A percentile compares a stretch with the other conserved stretches of the same genome.
Conservation (phyloP, 2,888 invertebrate species). For the Callinectes sapidus region DNA sequence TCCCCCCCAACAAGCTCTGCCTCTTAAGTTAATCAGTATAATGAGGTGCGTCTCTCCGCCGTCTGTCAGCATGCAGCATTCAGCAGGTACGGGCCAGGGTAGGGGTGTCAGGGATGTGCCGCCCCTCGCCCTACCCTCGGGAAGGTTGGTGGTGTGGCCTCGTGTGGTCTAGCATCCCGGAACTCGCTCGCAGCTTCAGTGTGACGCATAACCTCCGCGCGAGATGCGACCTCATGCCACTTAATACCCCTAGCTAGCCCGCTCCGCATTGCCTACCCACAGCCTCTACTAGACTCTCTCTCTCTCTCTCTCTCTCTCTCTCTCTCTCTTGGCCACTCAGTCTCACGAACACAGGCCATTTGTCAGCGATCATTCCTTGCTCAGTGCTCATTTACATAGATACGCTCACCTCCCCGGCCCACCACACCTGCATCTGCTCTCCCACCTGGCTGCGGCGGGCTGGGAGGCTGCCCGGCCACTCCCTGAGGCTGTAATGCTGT, state of each 20-base stretch:
- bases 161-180: neutral
- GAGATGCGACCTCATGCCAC: neutral
- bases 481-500: neutral
- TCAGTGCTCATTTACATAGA: constrained; percentile 29
- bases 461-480: neutral
- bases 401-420: neutral
- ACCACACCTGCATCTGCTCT: constrained; percentile 29
- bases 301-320: neutral
- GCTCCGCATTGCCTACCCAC: neutral
- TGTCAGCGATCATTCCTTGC: constrained; percentile 36
- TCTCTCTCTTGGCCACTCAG: neutral
- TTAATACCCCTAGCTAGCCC: neutral
- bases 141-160: neutral
- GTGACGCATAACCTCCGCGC: constrained; percentile 6
- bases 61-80: neutral
- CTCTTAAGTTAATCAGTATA: constrained; percentile 9
- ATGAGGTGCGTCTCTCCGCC: neutral
- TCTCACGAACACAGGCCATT: constrained; percentile 19
- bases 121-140: neutral
- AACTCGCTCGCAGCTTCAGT: neutral
- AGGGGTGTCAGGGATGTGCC: neutral
- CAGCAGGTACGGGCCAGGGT: neutral
- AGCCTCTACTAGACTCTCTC: neutral
- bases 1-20: neutral
- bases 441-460: constrained; percentile 19